Conservation (phyloP, 2,888 invertebrate species). For the Aphidius colemani region DNA sequence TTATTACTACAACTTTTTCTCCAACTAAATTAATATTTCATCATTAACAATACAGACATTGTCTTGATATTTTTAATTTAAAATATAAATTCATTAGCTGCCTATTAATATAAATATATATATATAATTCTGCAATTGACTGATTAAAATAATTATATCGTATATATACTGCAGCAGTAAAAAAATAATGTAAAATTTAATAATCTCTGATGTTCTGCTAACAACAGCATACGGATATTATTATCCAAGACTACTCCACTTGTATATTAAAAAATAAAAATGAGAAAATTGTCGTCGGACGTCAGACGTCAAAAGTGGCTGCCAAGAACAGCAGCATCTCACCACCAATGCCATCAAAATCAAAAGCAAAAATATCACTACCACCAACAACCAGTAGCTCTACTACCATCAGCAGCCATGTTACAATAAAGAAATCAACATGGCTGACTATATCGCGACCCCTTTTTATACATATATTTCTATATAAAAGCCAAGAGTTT, state of each 20-base stretch:
- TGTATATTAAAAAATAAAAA: conserved; percentile 2
- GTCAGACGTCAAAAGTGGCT: conserved; percentile 32
- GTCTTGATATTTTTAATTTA: too few relatives aligned
- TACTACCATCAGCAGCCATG: conserved; percentile 47
- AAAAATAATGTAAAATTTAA: not conserved
- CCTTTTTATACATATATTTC: conserved; percentile 20
- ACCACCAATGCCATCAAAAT: too few relatives aligned
- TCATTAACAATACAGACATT: too few relatives aligned
- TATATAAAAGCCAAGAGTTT: too few relatives aligned
- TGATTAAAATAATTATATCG: too few relatives aligned
- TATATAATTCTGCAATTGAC: too few relatives aligned
- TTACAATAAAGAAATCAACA: conserved; percentile 59
- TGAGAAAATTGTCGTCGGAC: conserved; percentile 14
- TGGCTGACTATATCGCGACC: conserved; percentile 48
- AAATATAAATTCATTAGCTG: too few relatives aligned
- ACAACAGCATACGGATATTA: not conserved
- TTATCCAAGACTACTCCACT: not conserved
- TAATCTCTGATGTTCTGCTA: not conserved
- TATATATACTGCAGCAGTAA: too few relatives aligned
- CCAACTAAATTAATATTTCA: conserved; percentile 26
- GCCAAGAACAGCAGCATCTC: conserved; percentile 39
- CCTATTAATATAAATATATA: too few relatives aligned
- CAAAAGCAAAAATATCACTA: too few relatives aligned
- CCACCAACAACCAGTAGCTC: too few relatives aligned
- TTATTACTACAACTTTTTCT: conserved; percentile 44